These are phyloP conservation scores for Stegodyphus dumicola DNA, from an alignment of 1,140 invertebrate genomes.

Conservation along the genomic window DNA sequence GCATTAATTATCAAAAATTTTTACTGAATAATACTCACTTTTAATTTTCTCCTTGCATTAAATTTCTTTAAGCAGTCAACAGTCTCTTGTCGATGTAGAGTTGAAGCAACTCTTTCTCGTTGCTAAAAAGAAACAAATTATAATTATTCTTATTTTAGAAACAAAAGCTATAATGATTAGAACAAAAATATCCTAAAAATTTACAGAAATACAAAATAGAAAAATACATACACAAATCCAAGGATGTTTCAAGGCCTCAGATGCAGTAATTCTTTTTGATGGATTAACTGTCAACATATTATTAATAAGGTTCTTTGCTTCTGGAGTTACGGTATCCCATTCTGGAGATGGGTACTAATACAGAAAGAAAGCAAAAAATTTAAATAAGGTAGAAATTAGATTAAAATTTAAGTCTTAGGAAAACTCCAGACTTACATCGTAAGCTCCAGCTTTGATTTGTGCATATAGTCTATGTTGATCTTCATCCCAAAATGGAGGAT, in stretches of 20 bases:
- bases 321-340: conserved; percentile 99
- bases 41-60: conserved; percentile 98
- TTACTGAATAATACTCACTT: conserved; percentile 69
- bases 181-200: background rate
- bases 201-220: background rate
- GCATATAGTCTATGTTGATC: conserved; percentile 98
- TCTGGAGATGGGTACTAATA: conserved; percentile 96
- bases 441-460: conserved; percentile 99
- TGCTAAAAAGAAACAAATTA: conserved; percentile 71
- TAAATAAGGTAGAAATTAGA: background rate
- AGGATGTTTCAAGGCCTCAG: conserved; percentile 97
- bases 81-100: conserved; percentile 99
- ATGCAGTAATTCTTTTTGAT: conserved; percentile 95
- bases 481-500: conserved; percentile 99
- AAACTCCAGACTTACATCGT: conserved; percentile 68
- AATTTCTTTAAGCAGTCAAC: conserved; percentile 99
- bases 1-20: background rate
- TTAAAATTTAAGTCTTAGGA: background rate
- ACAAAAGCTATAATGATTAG: background rate
- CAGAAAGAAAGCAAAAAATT: conserved; percentile 7
- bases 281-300: conserved; percentile 99
- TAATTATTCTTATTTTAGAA: background rate
- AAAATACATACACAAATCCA: conserved; percentile 85
- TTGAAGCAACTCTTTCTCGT: conserved; percentile 96
- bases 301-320: conserved; percentile 99